A percentile compares a stretch with the other conserved stretches of the same genome.
Evolutionary conservation across 2,888 invertebrate genomes (phyloP).

Genomic region (Lumbricus terrestris): DNA sequence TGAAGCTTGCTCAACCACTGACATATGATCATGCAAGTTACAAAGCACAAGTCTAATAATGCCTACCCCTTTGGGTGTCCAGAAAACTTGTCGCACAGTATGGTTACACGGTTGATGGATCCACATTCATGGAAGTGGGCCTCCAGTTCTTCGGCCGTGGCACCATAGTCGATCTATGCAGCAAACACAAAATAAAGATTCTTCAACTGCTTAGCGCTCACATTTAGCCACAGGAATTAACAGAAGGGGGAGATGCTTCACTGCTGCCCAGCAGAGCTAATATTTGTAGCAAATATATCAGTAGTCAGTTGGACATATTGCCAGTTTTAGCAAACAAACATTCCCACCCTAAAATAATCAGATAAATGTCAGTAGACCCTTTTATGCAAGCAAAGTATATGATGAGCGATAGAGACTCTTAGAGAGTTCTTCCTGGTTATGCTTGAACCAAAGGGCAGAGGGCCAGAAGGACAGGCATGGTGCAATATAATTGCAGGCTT

Average conservation of each 20-base stretch:
- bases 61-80: conserved; percentile 68
- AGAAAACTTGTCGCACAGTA: conserved; percentile 96
- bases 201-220: not conserved
- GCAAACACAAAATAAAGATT: not conserved
- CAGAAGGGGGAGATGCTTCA: not conserved
- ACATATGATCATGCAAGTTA: not conserved
- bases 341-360: not conserved
- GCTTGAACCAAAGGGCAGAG: too few relatives aligned
- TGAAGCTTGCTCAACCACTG: too few relatives aligned
- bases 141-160: conserved; percentile 96
- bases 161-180: conserved; percentile 83
- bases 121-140: conserved; percentile 99
- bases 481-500: too few relatives aligned
- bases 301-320: not conserved
- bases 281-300: too few relatives aligned
- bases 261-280: not conserved
- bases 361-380: too few relatives aligned
- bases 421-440: too few relatives aligned
- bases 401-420: too few relatives aligned
- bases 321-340: not conserved
- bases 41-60: not conserved
- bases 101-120: conserved; percentile 96
- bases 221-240: not conserved
- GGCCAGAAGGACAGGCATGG: too few relatives aligned
- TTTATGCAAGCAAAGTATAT: too few relatives aligned